Conservation (phyloP, 1,140 invertebrate genomes). For the Maniola jurtina region DNA sequence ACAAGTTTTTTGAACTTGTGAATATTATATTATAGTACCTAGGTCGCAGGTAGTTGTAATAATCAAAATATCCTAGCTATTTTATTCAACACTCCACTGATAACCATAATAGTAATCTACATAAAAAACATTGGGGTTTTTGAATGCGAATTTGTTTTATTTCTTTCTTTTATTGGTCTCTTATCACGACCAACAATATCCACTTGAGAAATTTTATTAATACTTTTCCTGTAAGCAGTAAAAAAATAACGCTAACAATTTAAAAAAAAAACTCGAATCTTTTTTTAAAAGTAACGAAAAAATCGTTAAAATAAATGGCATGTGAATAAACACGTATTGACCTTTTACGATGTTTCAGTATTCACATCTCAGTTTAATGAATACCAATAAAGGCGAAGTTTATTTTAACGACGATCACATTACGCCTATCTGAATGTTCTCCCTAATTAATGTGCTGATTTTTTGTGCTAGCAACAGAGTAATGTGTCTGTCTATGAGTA, state of each 20-base stretch:
- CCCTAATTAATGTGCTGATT: slow-evolving; percentile 1
- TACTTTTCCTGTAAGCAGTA: not conserved
- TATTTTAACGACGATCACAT: slow-evolving; percentile 31
- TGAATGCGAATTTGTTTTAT: too few species aligned
- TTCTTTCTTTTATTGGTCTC: too few species aligned
- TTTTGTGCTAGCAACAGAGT: not conserved
- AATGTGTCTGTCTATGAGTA: too few species aligned
- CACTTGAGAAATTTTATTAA: not conserved
- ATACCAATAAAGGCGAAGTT: slow-evolving; percentile 34
- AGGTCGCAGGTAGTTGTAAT: too few species aligned
- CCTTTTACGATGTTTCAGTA: slow-evolving; percentile 26
- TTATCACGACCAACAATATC: not conserved
- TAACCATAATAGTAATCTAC: too few species aligned
- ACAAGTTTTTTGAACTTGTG: not conserved
- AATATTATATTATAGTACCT: too few species aligned
- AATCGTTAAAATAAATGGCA: slow-evolving; percentile 29
- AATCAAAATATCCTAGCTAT: too few species aligned
- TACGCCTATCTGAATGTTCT: slow-evolving; percentile 13
- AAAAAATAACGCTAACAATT: not conserved
- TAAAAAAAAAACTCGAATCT: not conserved
- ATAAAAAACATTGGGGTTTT: too few species aligned
- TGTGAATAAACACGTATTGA: slow-evolving; percentile 30
- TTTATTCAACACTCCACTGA: too few species aligned
- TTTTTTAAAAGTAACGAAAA: slow-evolving; percentile 16
- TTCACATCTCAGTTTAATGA: slow-evolving; percentile 32